These are phyloP conservation scores for Phrynocephalus guinanensis DNA, from an alignment of 2,797 vertebrate genomes.

Conservation along the genomic window DNA sequence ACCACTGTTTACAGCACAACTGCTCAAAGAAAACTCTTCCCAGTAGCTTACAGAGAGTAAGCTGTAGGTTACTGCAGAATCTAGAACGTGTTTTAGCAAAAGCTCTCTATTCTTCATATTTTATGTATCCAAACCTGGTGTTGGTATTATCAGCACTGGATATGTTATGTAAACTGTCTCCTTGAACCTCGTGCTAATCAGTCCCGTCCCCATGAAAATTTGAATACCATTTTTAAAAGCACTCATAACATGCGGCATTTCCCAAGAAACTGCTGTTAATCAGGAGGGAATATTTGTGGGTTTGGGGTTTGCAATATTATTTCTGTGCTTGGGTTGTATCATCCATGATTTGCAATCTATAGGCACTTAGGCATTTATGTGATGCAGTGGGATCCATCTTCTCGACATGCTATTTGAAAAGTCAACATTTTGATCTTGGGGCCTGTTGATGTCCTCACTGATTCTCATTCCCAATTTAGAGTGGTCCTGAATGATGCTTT, in stretches of 20 bases:
- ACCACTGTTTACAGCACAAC: not conserved
- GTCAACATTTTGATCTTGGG: conserved; percentile 34
- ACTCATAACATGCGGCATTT: conserved; percentile 15
- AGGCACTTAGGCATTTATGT: conserved; percentile 69
- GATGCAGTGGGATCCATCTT: conserved; percentile 50
- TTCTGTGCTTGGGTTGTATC: conserved; percentile 35
- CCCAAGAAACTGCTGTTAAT: conserved; percentile 36
- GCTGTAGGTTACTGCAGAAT: not conserved
- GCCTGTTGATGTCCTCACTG: not conserved
- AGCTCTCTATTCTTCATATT: not conserved
- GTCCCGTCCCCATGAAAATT: conserved; percentile 50
- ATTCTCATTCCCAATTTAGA: conserved; percentile 28
- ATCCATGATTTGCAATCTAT: conserved; percentile 52
- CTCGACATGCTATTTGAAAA: conserved; percentile 64
- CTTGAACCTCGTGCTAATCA: conserved; percentile 34
- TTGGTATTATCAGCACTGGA: conserved; percentile 48
- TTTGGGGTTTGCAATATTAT: conserved; percentile 26
- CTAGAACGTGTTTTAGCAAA: not conserved
- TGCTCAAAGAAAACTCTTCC: not conserved
- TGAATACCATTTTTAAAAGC: conserved; percentile 4
- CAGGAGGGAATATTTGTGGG: not conserved
- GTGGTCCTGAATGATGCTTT: conserved; percentile 58
- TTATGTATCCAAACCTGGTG: not conserved
- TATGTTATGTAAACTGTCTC: conserved; percentile 42
- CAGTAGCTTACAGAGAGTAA: not conserved